phyloP scores from a whole-genome alignment of 2,797 vertebrate species.

The Leucoraja ocellata region DNA sequence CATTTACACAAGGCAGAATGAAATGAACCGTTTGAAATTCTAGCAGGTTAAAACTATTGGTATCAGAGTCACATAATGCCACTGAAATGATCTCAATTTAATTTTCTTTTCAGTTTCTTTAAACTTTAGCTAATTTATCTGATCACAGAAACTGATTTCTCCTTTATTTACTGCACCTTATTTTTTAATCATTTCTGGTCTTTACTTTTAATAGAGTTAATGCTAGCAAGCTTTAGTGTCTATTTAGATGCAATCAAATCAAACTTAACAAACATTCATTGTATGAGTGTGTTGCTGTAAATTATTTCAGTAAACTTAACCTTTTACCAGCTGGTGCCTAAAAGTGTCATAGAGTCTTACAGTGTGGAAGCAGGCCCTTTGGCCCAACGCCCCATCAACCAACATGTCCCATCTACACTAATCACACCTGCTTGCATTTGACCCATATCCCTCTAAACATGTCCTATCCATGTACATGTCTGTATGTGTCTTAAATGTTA shows the following conservation, averaged over 20 bases:
- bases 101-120: slow-evolving; percentile 4
- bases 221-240: not conserved
- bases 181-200: not conserved
- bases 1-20: not conserved
- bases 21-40: slow-evolving; percentile 22
- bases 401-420: no score
- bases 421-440: no score
- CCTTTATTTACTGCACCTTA: not conserved
- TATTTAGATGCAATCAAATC: not conserved
- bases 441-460: no score
- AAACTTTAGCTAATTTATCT: not conserved
- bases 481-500: no score
- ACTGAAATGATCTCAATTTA: slow-evolving; percentile 10
- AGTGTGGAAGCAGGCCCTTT: no score
- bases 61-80: not conserved
- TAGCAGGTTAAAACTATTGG: not conserved
- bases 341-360: not conserved
- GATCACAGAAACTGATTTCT: not conserved
- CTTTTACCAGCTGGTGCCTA: not conserved
- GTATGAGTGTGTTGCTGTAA: no score
- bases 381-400: no score
- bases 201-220: not conserved
- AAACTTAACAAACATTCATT: not conserved
- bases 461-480: no score
- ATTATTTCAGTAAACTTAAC: not conserved